Evolutionary conservation across 2,888 invertebrate genomes (phyloP), one percentile per base, ranked within the genome.

Genomic region (Hololepta plana): DNA sequence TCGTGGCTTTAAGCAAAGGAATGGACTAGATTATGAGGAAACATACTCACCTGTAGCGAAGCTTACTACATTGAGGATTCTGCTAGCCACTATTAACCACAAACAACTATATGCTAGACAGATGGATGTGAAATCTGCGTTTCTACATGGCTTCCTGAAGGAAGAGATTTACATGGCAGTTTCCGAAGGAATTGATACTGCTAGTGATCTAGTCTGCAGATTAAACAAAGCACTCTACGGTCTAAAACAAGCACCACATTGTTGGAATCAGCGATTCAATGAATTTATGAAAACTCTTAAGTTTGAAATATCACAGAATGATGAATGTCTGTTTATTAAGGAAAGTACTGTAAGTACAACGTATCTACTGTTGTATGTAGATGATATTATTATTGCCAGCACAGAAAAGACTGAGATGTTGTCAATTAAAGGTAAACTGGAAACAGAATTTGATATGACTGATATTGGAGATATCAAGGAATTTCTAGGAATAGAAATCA

Each of bases 91-190:
- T 8, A 28, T 34, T 10, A 30, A 32, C 20, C 22, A 37, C 15
- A 24, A 29, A 27, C 24, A 34, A 15, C 24, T 40, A 2, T 7
- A 15, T 7, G 23, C 31, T 8, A 11, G 23, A 14, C 43, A 42
- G 25, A 25, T 39, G 31, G 43, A 46, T 32, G 42, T 45, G 8
- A 42, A 39, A 32, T 39, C 36, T 31, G 43, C 44, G 2, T 46
- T 46, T 32, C 31, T 45, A 7, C 38, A 45, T 31, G 41, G 44
- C 7, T 23, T 28, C 14, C 14, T 42, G 4, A 22, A 39, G n/a
- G 40, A 42, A 24, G 37, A 41, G 12, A 31, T 44, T 4, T 47
- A 38, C 29, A 44, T 45, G 37, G 17, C 28, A 28, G 21, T 30
- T 24, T 40, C 40, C n/a, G 31, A 34, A 13, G 40, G 41, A 14